These are phyloP conservation scores for Protobothrops mucrosquamatus DNA, from an alignment of 2,113 vertebrate species.

Conservation along the genomic window DNA sequence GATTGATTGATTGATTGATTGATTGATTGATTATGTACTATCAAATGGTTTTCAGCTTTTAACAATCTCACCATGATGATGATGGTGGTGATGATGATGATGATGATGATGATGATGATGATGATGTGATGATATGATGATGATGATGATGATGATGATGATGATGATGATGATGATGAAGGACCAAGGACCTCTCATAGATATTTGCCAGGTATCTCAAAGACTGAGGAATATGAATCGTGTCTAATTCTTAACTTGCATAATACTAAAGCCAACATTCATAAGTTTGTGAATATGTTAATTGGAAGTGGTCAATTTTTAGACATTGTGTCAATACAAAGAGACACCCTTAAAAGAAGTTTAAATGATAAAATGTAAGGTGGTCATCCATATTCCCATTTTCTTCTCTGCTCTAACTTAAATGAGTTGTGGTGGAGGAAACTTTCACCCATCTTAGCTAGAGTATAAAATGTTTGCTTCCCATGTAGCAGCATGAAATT, in stretches of 20 bases:
- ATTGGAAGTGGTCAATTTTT: neutral
- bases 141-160: too few species aligned
- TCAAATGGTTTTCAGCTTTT: neutral
- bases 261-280: neutral
- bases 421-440: neutral
- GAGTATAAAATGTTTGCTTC: neutral
- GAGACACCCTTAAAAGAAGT: neutral
- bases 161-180: too few species aligned
- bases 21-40: neutral
- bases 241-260: neutral
- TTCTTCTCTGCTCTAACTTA: neutral
- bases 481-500: neutral
- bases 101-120: too few species aligned
- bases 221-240: neutral
- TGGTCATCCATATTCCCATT: neutral
- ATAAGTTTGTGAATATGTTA: neutral
- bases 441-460: conserved; percentile 4
- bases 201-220: neutral
- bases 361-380: neutral
- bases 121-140: too few species aligned
- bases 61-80: neutral
- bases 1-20: neutral
- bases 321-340: neutral
- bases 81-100: too few species aligned
- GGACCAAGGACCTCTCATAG: neutral